These are phyloP conservation scores for Trididemnum clinides DNA, from an alignment of 23 tunicate genomes.

Conservation along the genomic window DNA sequence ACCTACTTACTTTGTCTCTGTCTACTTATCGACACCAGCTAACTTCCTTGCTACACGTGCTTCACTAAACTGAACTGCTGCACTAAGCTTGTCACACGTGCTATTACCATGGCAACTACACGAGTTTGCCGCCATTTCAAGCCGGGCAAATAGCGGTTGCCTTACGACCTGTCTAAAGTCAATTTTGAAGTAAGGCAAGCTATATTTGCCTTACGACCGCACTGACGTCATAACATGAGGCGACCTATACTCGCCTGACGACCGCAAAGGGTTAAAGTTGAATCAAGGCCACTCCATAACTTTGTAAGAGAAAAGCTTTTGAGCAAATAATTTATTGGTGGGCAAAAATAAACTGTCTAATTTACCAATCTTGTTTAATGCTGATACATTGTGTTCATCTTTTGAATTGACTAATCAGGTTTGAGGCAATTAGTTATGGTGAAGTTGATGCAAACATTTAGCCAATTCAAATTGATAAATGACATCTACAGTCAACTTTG, in stretches of 20 bases:
- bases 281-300: no score
- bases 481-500: no score
- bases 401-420: no score
- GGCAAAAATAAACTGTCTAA: no score
- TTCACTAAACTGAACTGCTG: background rate
- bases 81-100: background rate
- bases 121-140: slow-evolving; percentile 6
- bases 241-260: slow-evolving; percentile 4
- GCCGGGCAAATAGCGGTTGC: slow-evolving; percentile 36
- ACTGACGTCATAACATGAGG: background rate
- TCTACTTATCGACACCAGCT: slow-evolving; percentile 17
- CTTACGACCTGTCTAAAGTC: slow-evolving; percentile 5
- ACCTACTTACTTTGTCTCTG: background rate
- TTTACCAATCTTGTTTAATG: no score
- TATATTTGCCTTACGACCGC: slow-evolving; percentile 34
- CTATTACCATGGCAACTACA: slow-evolving; percentile 14
- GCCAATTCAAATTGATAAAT: no score
- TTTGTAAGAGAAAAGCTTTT: no score
- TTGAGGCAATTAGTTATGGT: no score
- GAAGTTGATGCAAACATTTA: no score
- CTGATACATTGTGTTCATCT: no score
- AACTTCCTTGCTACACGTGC: slow-evolving; percentile 4
- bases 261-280: no score
- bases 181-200: slow-evolving; percentile 8
- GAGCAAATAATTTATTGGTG: no score